A percentile compares a stretch with the other conserved stretches of the same genome.
Evolutionary conservation across 2,797 vertebrate species (phyloP).

Genomic region (Mionectes olivaceus): DNA sequence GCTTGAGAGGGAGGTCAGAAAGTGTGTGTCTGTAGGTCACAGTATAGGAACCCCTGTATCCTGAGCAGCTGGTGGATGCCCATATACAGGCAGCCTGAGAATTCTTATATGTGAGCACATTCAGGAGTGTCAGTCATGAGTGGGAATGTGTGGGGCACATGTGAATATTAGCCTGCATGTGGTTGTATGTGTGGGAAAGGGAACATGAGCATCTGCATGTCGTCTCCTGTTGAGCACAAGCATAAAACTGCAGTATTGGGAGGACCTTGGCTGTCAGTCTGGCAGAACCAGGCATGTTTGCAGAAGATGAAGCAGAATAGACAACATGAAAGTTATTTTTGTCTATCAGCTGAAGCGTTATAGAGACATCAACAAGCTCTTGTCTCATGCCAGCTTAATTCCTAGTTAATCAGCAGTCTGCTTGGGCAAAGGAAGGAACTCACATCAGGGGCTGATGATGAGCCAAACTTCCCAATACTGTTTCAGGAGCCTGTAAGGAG

Average conservation of each 20-base stretch:
- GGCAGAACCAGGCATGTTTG: conserved; percentile 5
- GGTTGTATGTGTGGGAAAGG: background rate
- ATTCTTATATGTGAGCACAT: fast-evolving
- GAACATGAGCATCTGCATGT: background rate
- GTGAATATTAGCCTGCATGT: background rate
- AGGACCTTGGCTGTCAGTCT: conserved; percentile 23
- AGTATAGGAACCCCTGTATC: too few species aligned
- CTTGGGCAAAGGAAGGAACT: conserved; percentile 57
- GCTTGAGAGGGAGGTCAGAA: background rate
- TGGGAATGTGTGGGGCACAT: fast-evolving
- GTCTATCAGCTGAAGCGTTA: conserved; percentile 63
- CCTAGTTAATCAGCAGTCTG: conserved; percentile 69
- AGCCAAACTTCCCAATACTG: conserved; percentile 56
- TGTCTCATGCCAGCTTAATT: conserved; percentile 72
- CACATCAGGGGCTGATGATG: conserved; percentile 58
- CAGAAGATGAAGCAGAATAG: conserved; percentile 38
- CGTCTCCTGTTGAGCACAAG: background rate
- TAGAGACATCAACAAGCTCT: conserved; percentile 65
- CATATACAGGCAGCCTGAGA: background rate
- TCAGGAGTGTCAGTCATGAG: background rate
- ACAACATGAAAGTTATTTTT: conserved; percentile 59
- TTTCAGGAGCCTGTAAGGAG: background rate
- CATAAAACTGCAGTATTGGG: background rate
- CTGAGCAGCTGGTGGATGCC: background rate
- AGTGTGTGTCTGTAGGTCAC: background rate